Evolutionary conservation across 2,888 invertebrate genomes (phyloP).

Genomic region (Drosophila emarginata): DNA sequence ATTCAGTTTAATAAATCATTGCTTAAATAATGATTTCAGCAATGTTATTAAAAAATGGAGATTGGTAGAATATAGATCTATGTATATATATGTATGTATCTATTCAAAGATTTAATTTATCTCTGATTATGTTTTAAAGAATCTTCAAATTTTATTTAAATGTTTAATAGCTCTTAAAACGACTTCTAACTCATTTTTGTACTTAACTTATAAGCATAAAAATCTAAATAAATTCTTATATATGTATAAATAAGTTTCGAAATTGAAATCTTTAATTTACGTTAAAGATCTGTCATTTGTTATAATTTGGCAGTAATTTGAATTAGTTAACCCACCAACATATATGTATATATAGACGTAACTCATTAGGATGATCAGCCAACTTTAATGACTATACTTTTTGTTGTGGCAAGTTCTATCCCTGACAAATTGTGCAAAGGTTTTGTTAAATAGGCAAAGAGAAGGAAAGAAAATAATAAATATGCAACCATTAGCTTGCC

Average conservation of each 20-base stretch:
- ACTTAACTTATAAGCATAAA: no score
- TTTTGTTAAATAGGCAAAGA: background rate
- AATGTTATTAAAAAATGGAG: background rate
- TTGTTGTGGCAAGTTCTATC: background rate
- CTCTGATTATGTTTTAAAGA: no score
- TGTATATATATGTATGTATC: no score
- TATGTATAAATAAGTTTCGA: background rate
- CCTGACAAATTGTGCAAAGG: background rate
- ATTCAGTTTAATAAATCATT: background rate
- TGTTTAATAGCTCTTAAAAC: no score
- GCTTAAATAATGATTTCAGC: background rate
- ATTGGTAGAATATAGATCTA: no score
- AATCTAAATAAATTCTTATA: no score
- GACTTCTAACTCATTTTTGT: no score
- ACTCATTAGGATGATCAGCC: background rate
- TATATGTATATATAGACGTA: background rate
- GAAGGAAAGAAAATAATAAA: background rate
- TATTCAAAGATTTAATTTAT: no score
- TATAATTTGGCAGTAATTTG: background rate
- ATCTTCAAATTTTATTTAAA: no score
- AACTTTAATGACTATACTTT: background rate
- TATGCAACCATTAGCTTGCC: constrained; percentile 6
- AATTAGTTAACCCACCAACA: background rate
- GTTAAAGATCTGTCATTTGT: background rate
- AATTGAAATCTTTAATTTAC: background rate